Conservation (phyloP, 2,888 invertebrate genomes). For the Watsonalla cultraria region DNA sequence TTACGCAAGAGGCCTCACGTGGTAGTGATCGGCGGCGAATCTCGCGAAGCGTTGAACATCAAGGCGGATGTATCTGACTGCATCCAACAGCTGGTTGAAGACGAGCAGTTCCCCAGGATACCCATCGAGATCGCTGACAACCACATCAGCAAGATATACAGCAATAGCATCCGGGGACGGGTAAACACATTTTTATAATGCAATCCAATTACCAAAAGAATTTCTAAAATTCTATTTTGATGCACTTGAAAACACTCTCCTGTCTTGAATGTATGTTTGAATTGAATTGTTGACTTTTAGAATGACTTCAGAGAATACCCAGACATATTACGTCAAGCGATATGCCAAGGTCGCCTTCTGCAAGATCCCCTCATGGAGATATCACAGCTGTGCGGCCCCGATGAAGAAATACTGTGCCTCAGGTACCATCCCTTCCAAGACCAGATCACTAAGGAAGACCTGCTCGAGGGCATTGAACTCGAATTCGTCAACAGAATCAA, state of each 20-base stretch:
- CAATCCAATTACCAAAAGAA: too few relatives aligned
- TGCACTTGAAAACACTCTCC: too few relatives aligned
- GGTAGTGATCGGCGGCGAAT: slow-evolving; percentile 94
- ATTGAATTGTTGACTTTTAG: slow-evolving; percentile 50
- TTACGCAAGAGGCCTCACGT: slow-evolving; percentile 95
- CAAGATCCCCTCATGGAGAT: slow-evolving; percentile 98
- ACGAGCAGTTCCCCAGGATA: slow-evolving; percentile 92
- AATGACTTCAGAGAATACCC: slow-evolving; percentile 96
- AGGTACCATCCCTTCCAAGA: slow-evolving; percentile 93
- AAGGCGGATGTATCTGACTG: slow-evolving; percentile 87
- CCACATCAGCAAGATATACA: slow-evolving; percentile 94
- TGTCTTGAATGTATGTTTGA: too few relatives aligned
- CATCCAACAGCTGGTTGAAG: slow-evolving; percentile 85
- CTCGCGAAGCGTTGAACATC: slow-evolving; percentile 90
- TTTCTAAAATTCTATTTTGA: too few relatives aligned
- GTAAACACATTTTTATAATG: slow-evolving; percentile 43
- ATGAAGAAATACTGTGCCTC: slow-evolving; percentile 97
- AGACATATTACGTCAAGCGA: slow-evolving; percentile 91
- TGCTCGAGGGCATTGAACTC: slow-evolving; percentile 89
- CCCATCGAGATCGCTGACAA: slow-evolving; percentile 96
- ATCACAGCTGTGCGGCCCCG: slow-evolving; percentile 95
- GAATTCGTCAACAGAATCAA: slow-evolving; percentile 97
- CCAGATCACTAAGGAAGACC: slow-evolving; percentile 89
- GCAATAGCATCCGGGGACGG: slow-evolving; percentile 92
- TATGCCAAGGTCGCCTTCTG: slow-evolving; percentile 93